phyloP scores from a whole-genome alignment of 2,797 vertebrate genomes.

The Gymnoscopelus microlampas region DNA sequence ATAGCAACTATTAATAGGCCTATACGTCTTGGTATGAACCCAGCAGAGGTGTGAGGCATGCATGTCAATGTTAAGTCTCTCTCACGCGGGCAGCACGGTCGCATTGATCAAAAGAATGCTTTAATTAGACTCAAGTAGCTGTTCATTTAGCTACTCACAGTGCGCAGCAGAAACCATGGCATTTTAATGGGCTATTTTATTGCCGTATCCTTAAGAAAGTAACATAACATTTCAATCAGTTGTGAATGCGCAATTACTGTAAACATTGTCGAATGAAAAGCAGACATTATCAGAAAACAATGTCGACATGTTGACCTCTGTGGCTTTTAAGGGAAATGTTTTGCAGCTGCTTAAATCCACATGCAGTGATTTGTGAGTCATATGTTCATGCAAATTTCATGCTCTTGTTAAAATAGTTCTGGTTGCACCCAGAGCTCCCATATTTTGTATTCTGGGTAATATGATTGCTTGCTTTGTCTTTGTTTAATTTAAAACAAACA shows the following conservation, averaged over 20 bases:
- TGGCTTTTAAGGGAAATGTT: slow-evolving; percentile 58
- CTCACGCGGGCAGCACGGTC: slow-evolving; percentile 16
- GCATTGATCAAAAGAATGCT: slow-evolving; percentile 18
- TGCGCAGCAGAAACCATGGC: slow-evolving; percentile 24
- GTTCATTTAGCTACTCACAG: slow-evolving; percentile 21
- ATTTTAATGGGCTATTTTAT: slow-evolving; percentile 58
- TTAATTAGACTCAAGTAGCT: slow-evolving; percentile 21
- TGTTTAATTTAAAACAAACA: slow-evolving; percentile 28
- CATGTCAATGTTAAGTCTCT: slow-evolving; percentile 15
- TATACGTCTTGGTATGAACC: slow-evolving; percentile 44
- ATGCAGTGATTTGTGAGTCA: slow-evolving; percentile 54
- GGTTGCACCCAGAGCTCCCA: slow-evolving; percentile 7
- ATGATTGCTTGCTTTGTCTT: slow-evolving; percentile 32
- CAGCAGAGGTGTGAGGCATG: slow-evolving; percentile 26
- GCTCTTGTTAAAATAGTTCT: slow-evolving; percentile 49
- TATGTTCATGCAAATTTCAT: slow-evolving; percentile 41
- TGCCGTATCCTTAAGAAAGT: slow-evolving; percentile 30
- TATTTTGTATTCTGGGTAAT: neutral
- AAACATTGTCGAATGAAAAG: slow-evolving; percentile 56
- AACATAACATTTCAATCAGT: slow-evolving; percentile 49
- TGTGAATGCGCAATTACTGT: slow-evolving; percentile 51
- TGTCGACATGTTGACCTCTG: slow-evolving; percentile 69
- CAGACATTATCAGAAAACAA: slow-evolving; percentile 57
- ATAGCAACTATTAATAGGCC: slow-evolving; percentile 74
- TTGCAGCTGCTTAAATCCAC: slow-evolving; percentile 60